Evolutionary conservation across 2,113 vertebrate species (phyloP).

Genomic region (Casuarius casuarius): DNA sequence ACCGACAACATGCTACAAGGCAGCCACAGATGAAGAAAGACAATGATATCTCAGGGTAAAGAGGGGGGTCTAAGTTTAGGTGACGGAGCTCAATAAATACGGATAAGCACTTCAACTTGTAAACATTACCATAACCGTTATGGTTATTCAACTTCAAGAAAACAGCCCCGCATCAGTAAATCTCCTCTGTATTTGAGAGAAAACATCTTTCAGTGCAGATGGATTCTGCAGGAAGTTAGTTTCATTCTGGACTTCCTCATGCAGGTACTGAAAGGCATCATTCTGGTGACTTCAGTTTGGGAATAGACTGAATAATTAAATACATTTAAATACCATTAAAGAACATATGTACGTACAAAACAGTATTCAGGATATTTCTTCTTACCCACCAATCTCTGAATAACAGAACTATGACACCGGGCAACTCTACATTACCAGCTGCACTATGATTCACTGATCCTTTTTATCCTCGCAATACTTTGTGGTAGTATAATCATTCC

Average conservation of each 20-base stretch:
- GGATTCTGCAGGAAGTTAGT: background rate
- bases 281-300: background rate
- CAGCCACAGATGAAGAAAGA: background rate
- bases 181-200: background rate
- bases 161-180: background rate
- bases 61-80: background rate
- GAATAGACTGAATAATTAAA: conserved; percentile 6
- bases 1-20: background rate
- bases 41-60: background rate
- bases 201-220: background rate
- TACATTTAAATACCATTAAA: conserved; percentile 18
- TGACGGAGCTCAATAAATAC: background rate
- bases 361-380: conserved; percentile 34
- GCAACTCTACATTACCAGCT: conserved; percentile 62
- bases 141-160: background rate
- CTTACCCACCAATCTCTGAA: conserved; percentile 32
- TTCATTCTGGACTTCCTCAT: background rate
- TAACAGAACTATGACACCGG: conserved; percentile 39
- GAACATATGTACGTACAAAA: background rate
- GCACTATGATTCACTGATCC: conserved; percentile 68
- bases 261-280: conserved; percentile 27
- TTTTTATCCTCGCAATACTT: conserved; percentile 61
- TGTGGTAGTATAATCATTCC: conserved; percentile 59
- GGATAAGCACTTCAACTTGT: background rate
- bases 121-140: background rate